Base-by-base conservation (phyloP, 2,888 invertebrate species). In the Eupithecia insigniata region DNA sequence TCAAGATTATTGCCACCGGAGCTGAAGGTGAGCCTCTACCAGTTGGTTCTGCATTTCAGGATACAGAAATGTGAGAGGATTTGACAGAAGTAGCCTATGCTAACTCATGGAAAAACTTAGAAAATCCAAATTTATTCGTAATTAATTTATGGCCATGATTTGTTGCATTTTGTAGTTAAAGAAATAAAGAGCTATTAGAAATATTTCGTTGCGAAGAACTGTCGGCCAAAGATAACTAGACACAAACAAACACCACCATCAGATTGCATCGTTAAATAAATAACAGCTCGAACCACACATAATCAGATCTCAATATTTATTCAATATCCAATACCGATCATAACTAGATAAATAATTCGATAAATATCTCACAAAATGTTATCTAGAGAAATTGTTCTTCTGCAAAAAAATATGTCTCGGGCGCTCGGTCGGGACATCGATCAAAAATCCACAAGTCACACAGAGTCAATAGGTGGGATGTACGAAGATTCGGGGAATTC, bases 371-470 rank as follows among this genome's bases (percentile, higher is more conserved):
- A 18, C 22, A 51, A 51, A 51, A 22, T 51, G 51, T 81, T 69
- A 77, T 77, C 75, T 75, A 66, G 84, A 78, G 82, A 87, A 86
- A 88, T 87, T 86, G 87, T 88, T 87, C 83, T 85, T 81, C 80
- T 83, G 82, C 85, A 85, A 85, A 87, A 80, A 89, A 88, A 89
- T 87, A 87, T 86, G 85, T 87, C 85, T 81, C 81, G 79, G 51
- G 22, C 22, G 51, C 55, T 26, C 3, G 26, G 55, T 51, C 80
- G 78, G 79, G 82, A 83, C 88, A 89, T 89, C 87, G 84, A 88
- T 89, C 89, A 89, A 85, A 86, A 85, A 89, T 84, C 83, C 81
- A 82, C 85, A 80, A 89, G 88, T 89, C 89, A 89, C 83, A 79
- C 80, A 74, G 71, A 77, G 71, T 34, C 34, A 34, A 34, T 83